phyloP scores from a whole-genome alignment of 2,888 invertebrate species.

The Orthosia incerta region DNA sequence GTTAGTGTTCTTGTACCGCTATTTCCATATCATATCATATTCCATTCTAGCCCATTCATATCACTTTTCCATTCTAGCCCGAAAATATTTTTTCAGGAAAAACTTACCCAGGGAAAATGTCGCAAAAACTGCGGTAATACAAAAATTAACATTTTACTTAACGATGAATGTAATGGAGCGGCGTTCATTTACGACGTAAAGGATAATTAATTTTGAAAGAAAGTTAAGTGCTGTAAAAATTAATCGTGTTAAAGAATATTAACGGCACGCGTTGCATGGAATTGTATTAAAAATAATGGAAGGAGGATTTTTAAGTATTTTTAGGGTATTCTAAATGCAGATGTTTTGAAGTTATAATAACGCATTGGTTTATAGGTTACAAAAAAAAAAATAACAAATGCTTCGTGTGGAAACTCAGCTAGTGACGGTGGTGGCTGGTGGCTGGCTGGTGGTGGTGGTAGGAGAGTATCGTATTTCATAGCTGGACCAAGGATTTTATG shows the following conservation, averaged over 20 bases:
- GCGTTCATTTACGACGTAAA: conserved; percentile 54
- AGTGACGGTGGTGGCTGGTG: too few species aligned
- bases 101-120: conserved; percentile 2
- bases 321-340: neutral
- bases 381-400: neutral
- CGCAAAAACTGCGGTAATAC: conserved; percentile 18
- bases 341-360: neutral
- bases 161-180: conserved; percentile 57
- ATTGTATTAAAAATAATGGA: conserved; percentile 53
- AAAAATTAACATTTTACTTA: conserved; percentile 57
- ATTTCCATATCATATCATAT: neutral
- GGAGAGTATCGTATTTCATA: too few species aligned
- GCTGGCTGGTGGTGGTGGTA: too few species aligned
- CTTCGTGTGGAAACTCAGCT: too few species aligned
- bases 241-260: conserved; percentile 62
- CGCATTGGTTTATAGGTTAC: neutral
- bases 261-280: conserved; percentile 55
- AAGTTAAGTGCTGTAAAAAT: conserved; percentile 62
- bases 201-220: conserved; percentile 65
- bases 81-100: conserved; percentile 8
- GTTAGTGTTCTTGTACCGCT: neutral
- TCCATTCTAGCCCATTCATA: neutral
- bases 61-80: neutral
- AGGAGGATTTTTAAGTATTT: conserved; percentile 10
- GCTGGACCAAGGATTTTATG: too few species aligned